Evolutionary conservation across 1,140 invertebrate species (phyloP).

Genomic region (Calosoma granatense): DNA sequence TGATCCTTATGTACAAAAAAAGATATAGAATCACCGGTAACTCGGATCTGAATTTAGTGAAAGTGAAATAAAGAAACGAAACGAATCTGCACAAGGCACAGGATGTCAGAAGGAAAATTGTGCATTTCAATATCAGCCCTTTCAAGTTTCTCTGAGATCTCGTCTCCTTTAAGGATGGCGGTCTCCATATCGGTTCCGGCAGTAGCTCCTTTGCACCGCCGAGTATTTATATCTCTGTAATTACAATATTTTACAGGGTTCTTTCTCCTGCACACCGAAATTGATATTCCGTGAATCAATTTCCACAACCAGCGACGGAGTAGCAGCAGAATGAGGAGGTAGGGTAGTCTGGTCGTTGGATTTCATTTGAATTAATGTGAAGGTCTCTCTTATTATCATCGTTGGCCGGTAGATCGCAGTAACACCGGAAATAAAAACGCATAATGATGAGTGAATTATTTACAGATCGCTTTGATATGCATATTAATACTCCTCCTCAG

Average conservation of each 20-base stretch:
- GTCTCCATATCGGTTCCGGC: neutral
- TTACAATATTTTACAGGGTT: conserved; percentile 1
- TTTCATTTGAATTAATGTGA: conserved; percentile 4
- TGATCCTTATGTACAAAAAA: no score
- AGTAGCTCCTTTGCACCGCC: neutral
- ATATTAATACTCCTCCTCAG: no score
- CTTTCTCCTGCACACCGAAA: neutral
- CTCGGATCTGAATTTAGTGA: neutral
- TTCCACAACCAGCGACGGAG: neutral
- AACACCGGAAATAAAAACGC: conserved; percentile 2
- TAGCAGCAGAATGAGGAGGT: neutral
- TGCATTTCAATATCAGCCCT: conserved; percentile 4
- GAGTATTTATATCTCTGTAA: conserved; percentile 6
- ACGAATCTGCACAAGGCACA: neutral
- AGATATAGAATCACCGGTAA: no score
- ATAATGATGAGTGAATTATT: conserved; percentile 8
- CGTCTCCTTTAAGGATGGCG: neutral
- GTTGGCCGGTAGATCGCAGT: neutral
- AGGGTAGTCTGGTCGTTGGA: neutral
- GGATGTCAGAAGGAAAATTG: conserved; percentile 4
- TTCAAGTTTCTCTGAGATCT: neutral
- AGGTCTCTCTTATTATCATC: conserved; percentile 1
- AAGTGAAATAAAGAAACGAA: neutral
- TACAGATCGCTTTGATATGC: neutral
- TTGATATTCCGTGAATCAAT: neutral